These are phyloP conservation scores for Upupa epops DNA, from an alignment of 2,113 vertebrate genomes.

Conservation along the genomic window DNA sequence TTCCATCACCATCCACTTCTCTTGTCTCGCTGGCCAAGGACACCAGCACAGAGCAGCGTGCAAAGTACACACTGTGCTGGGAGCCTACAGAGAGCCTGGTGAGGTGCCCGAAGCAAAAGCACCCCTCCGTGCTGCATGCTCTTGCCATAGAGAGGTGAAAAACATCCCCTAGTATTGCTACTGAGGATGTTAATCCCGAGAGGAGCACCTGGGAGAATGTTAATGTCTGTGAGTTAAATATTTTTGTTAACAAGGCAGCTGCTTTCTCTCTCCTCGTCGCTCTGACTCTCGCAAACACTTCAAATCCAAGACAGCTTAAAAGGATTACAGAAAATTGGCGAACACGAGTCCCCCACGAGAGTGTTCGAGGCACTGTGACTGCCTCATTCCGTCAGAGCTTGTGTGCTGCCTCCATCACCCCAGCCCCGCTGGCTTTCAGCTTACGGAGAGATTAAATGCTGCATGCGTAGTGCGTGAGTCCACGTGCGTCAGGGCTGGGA, in stretches of 20 bases:
- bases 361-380: accelerated
- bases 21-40: neutral
- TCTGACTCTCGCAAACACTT: neutral
- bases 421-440: neutral
- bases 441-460: neutral
- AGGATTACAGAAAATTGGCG: neutral
- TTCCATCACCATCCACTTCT: neutral
- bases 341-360: accelerated
- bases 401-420: neutral
- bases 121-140: too few relatives aligned
- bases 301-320: neutral
- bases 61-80: neutral
- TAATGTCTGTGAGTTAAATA: accelerated
- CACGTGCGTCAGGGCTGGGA: neutral
- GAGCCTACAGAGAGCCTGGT: neutral
- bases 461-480: accelerated
- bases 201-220: neutral
- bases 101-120: accelerated
- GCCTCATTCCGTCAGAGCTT: accelerated
- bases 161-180: neutral
- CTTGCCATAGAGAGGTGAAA: neutral
- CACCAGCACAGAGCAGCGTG: neutral
- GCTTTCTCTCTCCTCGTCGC: neutral
- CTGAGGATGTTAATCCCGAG: neutral
- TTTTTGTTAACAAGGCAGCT: neutral